Evolutionary conservation across 2,797 vertebrate species (phyloP), one percentile per base, ranked within the genome.

Genomic region (Pangasius djambal): DNA sequence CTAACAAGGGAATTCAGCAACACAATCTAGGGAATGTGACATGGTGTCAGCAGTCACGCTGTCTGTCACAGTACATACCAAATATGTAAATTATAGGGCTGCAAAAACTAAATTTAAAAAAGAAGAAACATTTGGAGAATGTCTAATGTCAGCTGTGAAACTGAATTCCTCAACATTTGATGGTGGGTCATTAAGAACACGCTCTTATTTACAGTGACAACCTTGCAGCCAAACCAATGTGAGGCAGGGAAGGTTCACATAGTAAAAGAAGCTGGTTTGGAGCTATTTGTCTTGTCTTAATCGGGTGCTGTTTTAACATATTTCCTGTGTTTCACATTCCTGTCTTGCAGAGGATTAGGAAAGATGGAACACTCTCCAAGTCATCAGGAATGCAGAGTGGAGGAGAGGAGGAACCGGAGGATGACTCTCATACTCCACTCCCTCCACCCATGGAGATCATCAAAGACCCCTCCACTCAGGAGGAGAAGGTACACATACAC

Each of bases 371-470:
- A 0, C 94, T 96, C 20, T 94, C 95, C 0, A 97, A 97, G 92
- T 89, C 95, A 1, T 94, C 96, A 0, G 96, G 96, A 88, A 96
- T 96, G 94, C 96, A 96, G 93, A 97, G 98, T 0, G 98, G 98
- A 90, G 98, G 98, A n/a, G 98, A 99, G 94, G 98, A 99, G 89
- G 98, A 99, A 92, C 95, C 96, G 75, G 98, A 99, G 28, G 98
- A 99, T 91, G 98, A 99, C 87, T 96, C 97, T 0, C 98, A 98
- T 93, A 98, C 97, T 1, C 98, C 98, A 37, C 97, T 99, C 61
- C 98, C 98, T 82, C 98, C 98, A 0, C 98, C 97, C 70, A 99
- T 99, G 98, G 98, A 99, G 96, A 99, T 99, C 94, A 99, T 99
- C 93, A 98, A 99, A 92, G 98, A 99, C 72, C 97, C 98, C 3